phyloP scores from a whole-genome alignment of 2,888 invertebrate genomes.

The Oeneis ivallda region DNA sequence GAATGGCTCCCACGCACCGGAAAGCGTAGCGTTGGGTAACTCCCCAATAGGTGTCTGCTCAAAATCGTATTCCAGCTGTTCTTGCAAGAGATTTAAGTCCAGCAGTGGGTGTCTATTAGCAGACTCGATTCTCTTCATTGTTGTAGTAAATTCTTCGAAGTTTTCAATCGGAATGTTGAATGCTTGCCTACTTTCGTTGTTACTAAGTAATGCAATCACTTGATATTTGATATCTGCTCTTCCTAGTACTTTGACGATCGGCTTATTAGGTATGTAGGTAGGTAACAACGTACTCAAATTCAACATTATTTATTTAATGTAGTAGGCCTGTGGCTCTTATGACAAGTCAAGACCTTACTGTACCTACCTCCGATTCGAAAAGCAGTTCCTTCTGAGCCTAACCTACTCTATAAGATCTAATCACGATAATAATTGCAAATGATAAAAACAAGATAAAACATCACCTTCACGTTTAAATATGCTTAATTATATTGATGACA shows the following conservation, averaged over 20 bases:
- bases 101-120: too few species aligned
- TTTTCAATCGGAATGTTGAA: background rate
- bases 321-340: too few species aligned
- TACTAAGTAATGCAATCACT: background rate
- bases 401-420: too few species aligned
- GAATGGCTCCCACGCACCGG: too few species aligned
- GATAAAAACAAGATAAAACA: slow-evolving; percentile 8
- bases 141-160: background rate
- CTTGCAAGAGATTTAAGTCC: too few species aligned
- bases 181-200: slow-evolving; percentile 2
- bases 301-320: too few species aligned
- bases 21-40: too few species aligned
- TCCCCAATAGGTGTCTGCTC: too few species aligned
- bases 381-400: too few species aligned
- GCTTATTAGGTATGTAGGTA: background rate
- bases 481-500: slow-evolving; percentile 10
- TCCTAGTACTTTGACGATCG: slow-evolving; percentile 2
- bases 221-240: slow-evolving; percentile 1
- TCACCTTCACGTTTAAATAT: slow-evolving; percentile 5
- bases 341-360: too few species aligned
- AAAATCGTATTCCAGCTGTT: too few species aligned
- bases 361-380: too few species aligned
- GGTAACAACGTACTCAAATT: background rate
- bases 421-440: slow-evolving; percentile 5
- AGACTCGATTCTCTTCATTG: background rate